Evolutionary conservation across 2,113 vertebrate genomes (phyloP).

Genomic region (Oncorhynchus keta): DNA sequence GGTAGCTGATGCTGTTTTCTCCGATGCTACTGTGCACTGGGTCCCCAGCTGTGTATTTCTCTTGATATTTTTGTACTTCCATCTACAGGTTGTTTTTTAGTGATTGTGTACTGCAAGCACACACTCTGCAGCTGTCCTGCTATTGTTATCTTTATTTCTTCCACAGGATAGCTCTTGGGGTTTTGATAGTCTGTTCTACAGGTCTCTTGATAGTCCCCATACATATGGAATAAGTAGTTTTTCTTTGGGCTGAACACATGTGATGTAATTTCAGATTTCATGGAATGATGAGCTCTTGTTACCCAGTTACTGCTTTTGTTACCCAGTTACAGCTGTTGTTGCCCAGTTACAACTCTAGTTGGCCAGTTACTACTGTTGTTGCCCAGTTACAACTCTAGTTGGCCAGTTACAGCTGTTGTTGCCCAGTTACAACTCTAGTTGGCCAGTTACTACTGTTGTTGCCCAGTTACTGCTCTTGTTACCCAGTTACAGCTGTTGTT

Average conservation of each 20-base stretch:
- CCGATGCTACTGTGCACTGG: slow-evolving; percentile 38
- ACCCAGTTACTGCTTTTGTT: no score
- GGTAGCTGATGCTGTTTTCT: slow-evolving; percentile 46
- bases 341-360: neutral
- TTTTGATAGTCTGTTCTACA: slow-evolving; percentile 26
- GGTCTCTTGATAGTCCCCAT: slow-evolving; percentile 3
- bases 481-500: no score
- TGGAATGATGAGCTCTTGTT: no score
- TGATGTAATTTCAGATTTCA: neutral
- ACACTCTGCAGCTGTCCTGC: slow-evolving; percentile 24
- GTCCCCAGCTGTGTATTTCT: slow-evolving; percentile 27
- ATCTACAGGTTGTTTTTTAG: slow-evolving; percentile 22
- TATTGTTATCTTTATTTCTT: slow-evolving; percentile 8
- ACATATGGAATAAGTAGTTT: neutral
- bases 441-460: no score
- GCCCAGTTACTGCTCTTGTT: no score
- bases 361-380: no score
- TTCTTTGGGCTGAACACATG: neutral
- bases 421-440: no score
- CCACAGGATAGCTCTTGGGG: slow-evolving; percentile 9
- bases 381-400: no score
- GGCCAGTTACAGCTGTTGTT: no score
- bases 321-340: neutral
- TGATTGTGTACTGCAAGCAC: slow-evolving; percentile 31
- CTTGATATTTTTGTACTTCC: slow-evolving; percentile 9